These are phyloP conservation scores for Dendroctonus valens DNA, from an alignment of 1,140 invertebrate genomes.

Conservation along the genomic window DNA sequence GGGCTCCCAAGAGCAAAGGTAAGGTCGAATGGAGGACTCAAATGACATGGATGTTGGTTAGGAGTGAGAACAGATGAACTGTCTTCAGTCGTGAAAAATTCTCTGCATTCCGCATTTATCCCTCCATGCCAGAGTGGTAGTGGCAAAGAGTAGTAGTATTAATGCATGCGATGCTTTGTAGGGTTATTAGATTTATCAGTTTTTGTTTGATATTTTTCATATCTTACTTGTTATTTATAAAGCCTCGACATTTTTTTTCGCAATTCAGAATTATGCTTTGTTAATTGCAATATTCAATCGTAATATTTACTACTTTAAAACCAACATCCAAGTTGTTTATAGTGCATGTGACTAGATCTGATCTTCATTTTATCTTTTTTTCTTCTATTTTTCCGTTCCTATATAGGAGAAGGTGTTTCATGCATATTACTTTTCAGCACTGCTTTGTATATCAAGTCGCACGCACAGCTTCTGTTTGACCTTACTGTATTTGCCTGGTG, in stretches of 20 bases:
- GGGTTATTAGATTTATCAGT: not conserved
- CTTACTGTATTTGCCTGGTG: conserved; percentile 7
- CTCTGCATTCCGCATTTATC: too few species aligned
- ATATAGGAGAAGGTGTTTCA: not conserved
- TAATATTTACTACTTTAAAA: not conserved
- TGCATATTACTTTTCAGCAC: conserved; percentile 22
- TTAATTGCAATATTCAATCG: too few species aligned
- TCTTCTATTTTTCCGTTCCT: not conserved
- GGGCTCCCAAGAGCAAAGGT: conserved; percentile 58
- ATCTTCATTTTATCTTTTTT: conserved; percentile 3
- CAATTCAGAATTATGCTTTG: too few species aligned
- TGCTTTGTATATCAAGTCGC: conserved; percentile 31
- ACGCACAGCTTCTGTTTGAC: conserved; percentile 32
- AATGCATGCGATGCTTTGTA: too few species aligned
- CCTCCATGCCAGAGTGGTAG: too few species aligned
- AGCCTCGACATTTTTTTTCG: not conserved
- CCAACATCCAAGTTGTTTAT: conserved; percentile 16
- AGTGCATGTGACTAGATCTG: conserved; percentile 34
- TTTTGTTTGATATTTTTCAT: not conserved
- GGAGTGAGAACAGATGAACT: not conserved
- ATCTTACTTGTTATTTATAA: not conserved
- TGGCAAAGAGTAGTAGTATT: too few species aligned
- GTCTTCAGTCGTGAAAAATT: too few species aligned
- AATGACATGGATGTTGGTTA: conserved; percentile 11
- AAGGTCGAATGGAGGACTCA: conserved; percentile 36